Conservation (phyloP, 1,140 invertebrate species). For the Steinernema khuongi region DNA sequence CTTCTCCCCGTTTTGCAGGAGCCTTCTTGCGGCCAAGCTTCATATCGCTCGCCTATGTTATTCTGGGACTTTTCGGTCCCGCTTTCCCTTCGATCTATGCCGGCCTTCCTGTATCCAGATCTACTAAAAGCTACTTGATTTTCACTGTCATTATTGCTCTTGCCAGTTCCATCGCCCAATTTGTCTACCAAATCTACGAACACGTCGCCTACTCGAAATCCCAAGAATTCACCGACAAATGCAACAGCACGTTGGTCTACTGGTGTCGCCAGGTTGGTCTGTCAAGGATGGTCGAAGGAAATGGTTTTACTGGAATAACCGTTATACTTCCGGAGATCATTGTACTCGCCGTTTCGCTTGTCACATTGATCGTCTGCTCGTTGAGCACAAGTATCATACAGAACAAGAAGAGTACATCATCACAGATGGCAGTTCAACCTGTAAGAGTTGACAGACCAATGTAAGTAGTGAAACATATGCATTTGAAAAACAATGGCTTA, state of each 20-base stretch:
- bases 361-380: slow-evolving; percentile 46
- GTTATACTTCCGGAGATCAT: slow-evolving; percentile 46
- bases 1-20: slow-evolving; percentile 34
- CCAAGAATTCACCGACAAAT: slow-evolving; percentile 26
- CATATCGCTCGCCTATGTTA: slow-evolving; percentile 45
- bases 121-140: slow-evolving; percentile 35
- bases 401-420: slow-evolving; percentile 25
- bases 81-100: slow-evolving; percentile 37
- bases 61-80: slow-evolving; percentile 44
- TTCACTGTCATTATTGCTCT: slow-evolving; percentile 29
- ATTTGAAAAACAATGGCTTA: no score
- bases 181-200: slow-evolving; percentile 46
- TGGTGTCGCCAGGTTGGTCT: slow-evolving; percentile 47
- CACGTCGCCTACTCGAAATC: slow-evolving; percentile 33
- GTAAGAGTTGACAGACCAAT: slow-evolving; percentile 25
- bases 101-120: slow-evolving; percentile 8
- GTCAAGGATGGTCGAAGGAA: slow-evolving; percentile 37
- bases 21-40: slow-evolving; percentile 46
- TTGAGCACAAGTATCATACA: slow-evolving; percentile 14
- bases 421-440: slow-evolving; percentile 27
- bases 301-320: slow-evolving; percentile 18
- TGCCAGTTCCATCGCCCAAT: slow-evolving; percentile 33
- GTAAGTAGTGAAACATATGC: slow-evolving; percentile 25
- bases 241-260: slow-evolving; percentile 23
- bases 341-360: slow-evolving; percentile 39